Evolutionary conservation across 2,888 invertebrate species (phyloP).

Genomic region (Bimastos eiseni): DNA sequence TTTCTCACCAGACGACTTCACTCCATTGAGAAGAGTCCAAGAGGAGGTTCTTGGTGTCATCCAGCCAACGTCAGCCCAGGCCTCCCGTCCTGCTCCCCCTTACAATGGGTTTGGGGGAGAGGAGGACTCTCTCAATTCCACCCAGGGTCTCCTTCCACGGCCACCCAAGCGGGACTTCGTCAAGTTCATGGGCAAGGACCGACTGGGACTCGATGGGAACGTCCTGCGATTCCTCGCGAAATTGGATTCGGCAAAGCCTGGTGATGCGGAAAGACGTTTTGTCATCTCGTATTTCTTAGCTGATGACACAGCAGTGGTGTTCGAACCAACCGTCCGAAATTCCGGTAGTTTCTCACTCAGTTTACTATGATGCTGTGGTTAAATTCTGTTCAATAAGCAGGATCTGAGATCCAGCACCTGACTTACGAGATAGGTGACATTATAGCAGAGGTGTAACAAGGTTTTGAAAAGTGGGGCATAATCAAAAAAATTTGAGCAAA

Average conservation of each 20-base stretch:
- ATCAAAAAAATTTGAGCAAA: no score
- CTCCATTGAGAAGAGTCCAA: neutral
- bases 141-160: conserved; percentile 75
- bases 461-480: no score
- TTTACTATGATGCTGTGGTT: no score
- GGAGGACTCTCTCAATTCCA: conserved; percentile 86
- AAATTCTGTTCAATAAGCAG: no score
- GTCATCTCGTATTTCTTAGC: conserved; percentile 62
- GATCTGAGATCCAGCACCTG: no score
- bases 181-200: conserved; percentile 76
- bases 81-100: conserved; percentile 69
- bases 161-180: conserved; percentile 77
- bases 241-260: conserved; percentile 72
- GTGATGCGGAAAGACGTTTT: conserved; percentile 60
- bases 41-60: neutral
- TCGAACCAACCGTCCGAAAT: conserved; percentile 61
- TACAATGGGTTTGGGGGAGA: conserved; percentile 89
- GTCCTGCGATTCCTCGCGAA: conserved; percentile 78
- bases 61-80: neutral
- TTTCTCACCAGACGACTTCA: neutral
- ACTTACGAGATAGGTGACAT: no score
- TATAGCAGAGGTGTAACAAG: no score
- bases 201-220: conserved; percentile 74
- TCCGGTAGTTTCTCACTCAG: conserved; percentile 53
- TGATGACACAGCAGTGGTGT: conserved; percentile 61